These are phyloP conservation scores for Mastigias papua DNA, from an alignment of 30 jellyfish, hydroid and myxozoan genomes.

Conservation along the genomic window DNA sequence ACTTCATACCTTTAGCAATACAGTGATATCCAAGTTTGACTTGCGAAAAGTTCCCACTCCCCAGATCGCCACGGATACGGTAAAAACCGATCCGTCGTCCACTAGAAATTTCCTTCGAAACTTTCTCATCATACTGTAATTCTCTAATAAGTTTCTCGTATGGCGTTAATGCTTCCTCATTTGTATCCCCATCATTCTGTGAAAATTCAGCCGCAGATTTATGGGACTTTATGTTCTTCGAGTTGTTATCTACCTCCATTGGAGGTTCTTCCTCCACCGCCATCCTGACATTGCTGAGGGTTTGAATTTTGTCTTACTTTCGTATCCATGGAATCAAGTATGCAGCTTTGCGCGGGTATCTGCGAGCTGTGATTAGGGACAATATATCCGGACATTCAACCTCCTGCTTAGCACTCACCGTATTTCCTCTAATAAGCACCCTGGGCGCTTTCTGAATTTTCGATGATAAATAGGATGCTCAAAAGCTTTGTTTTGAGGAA, in stretches of 20 bases:
- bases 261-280: slow-evolving; percentile 85
- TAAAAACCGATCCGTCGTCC: slow-evolving; percentile 96
- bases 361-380: no score
- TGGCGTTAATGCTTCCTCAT: slow-evolving; percentile 54
- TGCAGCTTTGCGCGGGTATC: slow-evolving; percentile 30
- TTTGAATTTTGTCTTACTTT: neutral
- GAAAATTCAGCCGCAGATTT: slow-evolving; percentile 19
- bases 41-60: slow-evolving; percentile 96
- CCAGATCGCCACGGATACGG: slow-evolving; percentile 94
- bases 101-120: slow-evolving; percentile 83
- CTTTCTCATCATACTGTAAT: slow-evolving; percentile 80
- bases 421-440: no score
- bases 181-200: slow-evolving; percentile 19
- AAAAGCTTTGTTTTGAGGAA: no score
- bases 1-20: slow-evolving; percentile 79
- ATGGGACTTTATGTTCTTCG: slow-evolving; percentile 14
- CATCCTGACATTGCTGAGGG: slow-evolving; percentile 38
- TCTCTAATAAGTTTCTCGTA: slow-evolving; percentile 78
- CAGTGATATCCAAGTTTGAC: slow-evolving; percentile 95
- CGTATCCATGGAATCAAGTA: slow-evolving; percentile 37
- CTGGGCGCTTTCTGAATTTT: no score
- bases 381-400: no score
- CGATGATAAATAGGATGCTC: no score
- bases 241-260: slow-evolving; percentile 72
- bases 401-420: no score